Base-by-base conservation (phyloP, 2,797 vertebrate species). In the Botia almorhae region DNA sequence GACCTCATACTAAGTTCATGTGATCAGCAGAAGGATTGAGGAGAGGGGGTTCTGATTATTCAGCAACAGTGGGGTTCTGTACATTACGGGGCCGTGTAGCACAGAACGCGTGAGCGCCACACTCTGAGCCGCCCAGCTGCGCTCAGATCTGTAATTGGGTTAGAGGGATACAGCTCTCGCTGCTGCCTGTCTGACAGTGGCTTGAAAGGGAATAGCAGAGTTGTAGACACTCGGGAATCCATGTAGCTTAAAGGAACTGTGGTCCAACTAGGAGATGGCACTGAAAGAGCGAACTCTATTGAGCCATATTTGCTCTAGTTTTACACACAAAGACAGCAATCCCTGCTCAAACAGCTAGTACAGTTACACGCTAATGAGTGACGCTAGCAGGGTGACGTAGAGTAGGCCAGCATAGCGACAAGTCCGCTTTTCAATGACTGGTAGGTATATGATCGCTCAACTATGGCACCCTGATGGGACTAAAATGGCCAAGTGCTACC, bases 201-300 rank as follows among this genome's bases (percentile, higher is more conserved):
- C 82, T 80, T 83, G 63, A 87, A 88, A 85, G 72, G 51, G 83
- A 86, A 82, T 80, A 55, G 78, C 70, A 17, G 70, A 82, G 82
- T 76, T 48, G 48, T 26, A 43, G 73, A 60, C 46, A 74, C 76
- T 83, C 33, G 19, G 39, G 33, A 48, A 80, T 55, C 64, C 5
- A 11, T 76, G 76, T 69, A 76, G 84, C 74, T 78, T 82, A 68
- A 82, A 69, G 46, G 5, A 69, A 50, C 63, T 26, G 29, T 19
- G 16, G 78, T 82, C 69, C 71, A 78, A 78, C 69, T 21, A 78
- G 8, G 46, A 78, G 74, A 16, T 56, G 51, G 64, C 51, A 33
- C 43, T n/a, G 60, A 68, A 74, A 75, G 11, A 51, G 29, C 53
- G 43, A 78, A 68, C 53, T 68, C 39, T 0, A 43, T 67, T 19